Conservation (phyloP, 2,797 vertebrate genomes). For the Numenius phaeopus region DNA sequence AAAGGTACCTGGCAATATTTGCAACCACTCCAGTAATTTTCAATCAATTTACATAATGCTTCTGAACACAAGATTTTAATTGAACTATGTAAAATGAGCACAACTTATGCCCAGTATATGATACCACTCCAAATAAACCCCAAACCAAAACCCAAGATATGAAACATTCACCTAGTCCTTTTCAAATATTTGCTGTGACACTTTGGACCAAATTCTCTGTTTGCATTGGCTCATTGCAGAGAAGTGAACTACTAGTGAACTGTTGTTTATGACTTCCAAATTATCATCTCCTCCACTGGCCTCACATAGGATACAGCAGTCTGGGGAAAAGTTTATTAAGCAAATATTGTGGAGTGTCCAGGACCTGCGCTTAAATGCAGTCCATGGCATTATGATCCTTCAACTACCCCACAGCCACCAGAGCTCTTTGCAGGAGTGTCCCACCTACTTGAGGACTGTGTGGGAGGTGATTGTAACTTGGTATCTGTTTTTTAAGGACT, state of each 20-base stretch:
- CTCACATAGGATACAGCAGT: not conserved
- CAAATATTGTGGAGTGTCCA: not conserved
- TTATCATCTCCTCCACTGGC: not conserved
- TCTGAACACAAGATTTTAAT: constrained; percentile 32
- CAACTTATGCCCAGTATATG: not conserved
- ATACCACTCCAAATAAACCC: not conserved
- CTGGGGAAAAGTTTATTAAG: not conserved
- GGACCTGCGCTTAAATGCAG: not conserved
- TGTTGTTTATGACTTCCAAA: not conserved
- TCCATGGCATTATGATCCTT: not conserved
- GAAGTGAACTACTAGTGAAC: not conserved
- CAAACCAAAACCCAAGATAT: not conserved
- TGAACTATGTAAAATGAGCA: not conserved
- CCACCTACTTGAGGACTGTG: not conserved
- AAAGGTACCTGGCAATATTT: constrained; percentile 9
- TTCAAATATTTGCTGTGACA: not conserved
- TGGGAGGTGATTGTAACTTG: not conserved
- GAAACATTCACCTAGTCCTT: not conserved
- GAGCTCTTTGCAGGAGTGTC: not conserved
- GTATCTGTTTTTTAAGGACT: not conserved
- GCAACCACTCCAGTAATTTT: not conserved
- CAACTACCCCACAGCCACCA: not conserved
- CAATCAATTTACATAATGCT: not conserved
- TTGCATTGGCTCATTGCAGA: not conserved
- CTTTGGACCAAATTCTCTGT: not conserved